A percentile compares a stretch with the other conserved stretches of the same genome.
Conservation (phyloP, 92 coral and sea anemone species). For the Parazoanthus swiftii region DNA sequence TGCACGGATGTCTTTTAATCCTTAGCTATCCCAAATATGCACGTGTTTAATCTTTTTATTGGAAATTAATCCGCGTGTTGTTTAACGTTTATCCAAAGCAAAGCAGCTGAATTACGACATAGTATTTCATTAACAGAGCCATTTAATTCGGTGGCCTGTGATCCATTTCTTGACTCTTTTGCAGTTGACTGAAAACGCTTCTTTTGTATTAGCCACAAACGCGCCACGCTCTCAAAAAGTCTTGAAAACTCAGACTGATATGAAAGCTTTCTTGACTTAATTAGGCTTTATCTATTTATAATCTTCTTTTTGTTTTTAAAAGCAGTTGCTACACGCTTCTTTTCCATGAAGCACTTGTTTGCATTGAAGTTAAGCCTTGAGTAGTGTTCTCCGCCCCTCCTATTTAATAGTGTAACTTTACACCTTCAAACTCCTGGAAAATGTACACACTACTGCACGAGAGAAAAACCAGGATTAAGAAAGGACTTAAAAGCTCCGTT, state of each 20-base stretch:
- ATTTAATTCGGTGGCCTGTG: constrained; percentile 25
- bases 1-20: constrained; percentile 49
- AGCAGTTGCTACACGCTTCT: not conserved
- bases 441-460: constrained; percentile 38
- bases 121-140: constrained; percentile 9
- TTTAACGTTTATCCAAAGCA: constrained; percentile 51
- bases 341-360: not conserved
- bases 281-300: not conserved
- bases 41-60: constrained; percentile 80
- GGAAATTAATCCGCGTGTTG: constrained; percentile 75
- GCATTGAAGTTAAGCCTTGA: not conserved
- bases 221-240: not conserved
- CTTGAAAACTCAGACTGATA: not conserved
- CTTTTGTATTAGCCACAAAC: not conserved
- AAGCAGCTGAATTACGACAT: constrained; percentile 11
- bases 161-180: not conserved
- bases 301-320: not conserved
- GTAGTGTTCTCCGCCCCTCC: constrained; percentile 16
- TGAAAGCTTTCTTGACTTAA: not conserved
- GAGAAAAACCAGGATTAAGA: constrained; percentile 23
- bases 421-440: not conserved
- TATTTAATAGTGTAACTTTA: not conserved
- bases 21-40: constrained; percentile 86
- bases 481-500: constrained; percentile 15
- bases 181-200: not conserved